Base-by-base conservation (phyloP, 1,140 invertebrate genomes). In the Andricus grossulariae region DNA sequence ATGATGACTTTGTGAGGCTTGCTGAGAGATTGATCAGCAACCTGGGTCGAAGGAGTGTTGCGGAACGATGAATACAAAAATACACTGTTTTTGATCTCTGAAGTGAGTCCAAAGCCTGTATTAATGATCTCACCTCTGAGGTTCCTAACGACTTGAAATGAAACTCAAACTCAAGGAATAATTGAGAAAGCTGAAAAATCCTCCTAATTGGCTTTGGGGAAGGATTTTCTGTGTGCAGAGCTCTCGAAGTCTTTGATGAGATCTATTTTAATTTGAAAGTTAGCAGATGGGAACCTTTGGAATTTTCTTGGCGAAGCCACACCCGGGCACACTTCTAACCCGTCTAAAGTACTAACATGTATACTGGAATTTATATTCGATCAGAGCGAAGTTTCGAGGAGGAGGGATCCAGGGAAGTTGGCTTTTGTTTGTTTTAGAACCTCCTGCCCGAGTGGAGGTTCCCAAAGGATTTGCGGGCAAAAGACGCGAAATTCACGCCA, bases 381-480 rank as follows among this genome's bases (percentile, higher is more conserved):
- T 83, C 82, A 82, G 73, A 70, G 50, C 54, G 66, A 74, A 83
- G 52, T 18, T 82, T 79, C 75, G 73, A 72, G 60, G 74, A 72
- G 57, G 52, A 71, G 57, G 39, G 72, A 77, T 57, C 76, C 78
- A 71, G 57, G 39, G 72, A 77, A 66, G 74, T 80, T 82, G 72
- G 75, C 79, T 76, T 81, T 81, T 74, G 80, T 80, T 84, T 82
- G 73, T 21, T 60, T 74, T 71, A 49, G 78, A 80, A 78, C 71
- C 76, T 77, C 55, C 50, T 66, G 5, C 21, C 39, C 8, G 39
- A 45, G 39, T 55, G 51, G 60, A 71, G 55, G 55, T 71, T 77
- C 50, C 71, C 71, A 45, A 55, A 57, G 74, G 80, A 87, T 86
- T 85, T 84, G 83, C 54, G 75, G 80, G 45, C 71, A 71, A 55